These are phyloP conservation scores for Oreonectes daqikongensis DNA, from an alignment of 2,797 vertebrate genomes.

Conservation along the genomic window DNA sequence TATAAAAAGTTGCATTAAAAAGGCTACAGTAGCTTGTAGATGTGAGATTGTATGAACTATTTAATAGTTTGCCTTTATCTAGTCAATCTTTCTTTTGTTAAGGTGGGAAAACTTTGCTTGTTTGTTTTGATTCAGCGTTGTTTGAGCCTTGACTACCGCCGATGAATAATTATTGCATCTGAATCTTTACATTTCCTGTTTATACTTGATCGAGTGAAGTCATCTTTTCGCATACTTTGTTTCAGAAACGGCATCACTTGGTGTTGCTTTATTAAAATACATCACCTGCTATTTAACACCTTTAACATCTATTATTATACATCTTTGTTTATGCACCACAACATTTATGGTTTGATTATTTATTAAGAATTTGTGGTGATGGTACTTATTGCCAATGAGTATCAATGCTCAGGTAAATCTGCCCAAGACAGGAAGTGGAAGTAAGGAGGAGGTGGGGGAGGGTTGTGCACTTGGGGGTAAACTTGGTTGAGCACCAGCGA, in stretches of 20 bases:
- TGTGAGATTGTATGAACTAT: neutral
- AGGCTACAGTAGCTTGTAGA: neutral
- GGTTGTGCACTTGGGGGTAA: neutral
- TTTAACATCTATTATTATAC: neutral
- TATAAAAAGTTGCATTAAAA: too few species aligned
- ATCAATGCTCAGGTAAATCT: conserved; percentile 45
- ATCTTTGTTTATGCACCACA: neutral
- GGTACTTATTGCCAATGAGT: conserved; percentile 25
- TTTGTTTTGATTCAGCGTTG: neutral
- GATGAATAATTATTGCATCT: neutral
- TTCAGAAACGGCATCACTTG: neutral
- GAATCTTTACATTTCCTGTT: conserved; percentile 8
- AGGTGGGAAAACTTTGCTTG: neutral
- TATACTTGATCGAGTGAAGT: neutral
- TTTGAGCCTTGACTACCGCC: neutral
- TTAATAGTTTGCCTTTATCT: neutral
- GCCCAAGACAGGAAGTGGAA: conserved; percentile 43
- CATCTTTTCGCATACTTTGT: neutral
- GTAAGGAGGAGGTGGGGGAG: conserved; percentile 56
- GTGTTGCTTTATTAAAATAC: neutral
- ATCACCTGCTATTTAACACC: neutral
- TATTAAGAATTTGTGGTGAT: conserved; percentile 27
- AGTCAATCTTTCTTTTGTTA: neutral
- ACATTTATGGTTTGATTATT: conserved; percentile 8
- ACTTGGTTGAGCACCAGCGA: conserved; percentile 46